Conservation (phyloP, 2,888 invertebrate species). For the Ormyrus pomaceus region DNA sequence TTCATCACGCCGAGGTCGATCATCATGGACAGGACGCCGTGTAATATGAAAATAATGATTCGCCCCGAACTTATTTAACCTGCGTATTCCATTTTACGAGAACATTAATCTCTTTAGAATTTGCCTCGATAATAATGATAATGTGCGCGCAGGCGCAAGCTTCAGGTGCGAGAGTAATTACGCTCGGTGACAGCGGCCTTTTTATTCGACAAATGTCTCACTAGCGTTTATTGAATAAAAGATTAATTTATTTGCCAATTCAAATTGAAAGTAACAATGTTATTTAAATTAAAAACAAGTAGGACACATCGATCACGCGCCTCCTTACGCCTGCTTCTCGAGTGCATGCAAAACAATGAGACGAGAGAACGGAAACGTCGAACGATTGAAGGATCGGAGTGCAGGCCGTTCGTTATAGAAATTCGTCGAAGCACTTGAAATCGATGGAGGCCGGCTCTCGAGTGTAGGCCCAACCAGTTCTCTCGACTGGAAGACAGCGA, state of each 20-base stretch:
- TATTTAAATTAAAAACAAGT: not conserved
- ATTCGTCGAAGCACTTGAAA: slow-evolving; percentile 59
- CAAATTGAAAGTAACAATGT: too few species aligned
- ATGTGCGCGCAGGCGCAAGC: not conserved
- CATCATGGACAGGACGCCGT: slow-evolving; percentile 52
- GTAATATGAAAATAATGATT: slow-evolving; percentile 59
- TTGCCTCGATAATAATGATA: slow-evolving; percentile 8
- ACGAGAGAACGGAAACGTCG: slow-evolving; percentile 47
- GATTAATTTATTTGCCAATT: not conserved
- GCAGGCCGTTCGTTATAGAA: slow-evolving; percentile 44
- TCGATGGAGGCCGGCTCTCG: slow-evolving; percentile 60
- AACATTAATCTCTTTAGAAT: slow-evolving; percentile 46
- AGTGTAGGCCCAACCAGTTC: slow-evolving; percentile 55
- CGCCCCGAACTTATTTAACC: slow-evolving; percentile 32
- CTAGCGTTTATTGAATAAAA: too few species aligned
- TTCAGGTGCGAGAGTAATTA: slow-evolving; percentile 29
- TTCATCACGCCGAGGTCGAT: slow-evolving; percentile 62
- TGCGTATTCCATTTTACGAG: slow-evolving; percentile 27
- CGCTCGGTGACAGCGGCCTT: not conserved
- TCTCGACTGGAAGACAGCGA: slow-evolving; percentile 52
- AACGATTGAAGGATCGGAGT: slow-evolving; percentile 47
- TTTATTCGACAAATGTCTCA: too few species aligned
- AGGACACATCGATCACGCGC: slow-evolving; percentile 26
- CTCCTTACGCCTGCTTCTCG: not conserved
- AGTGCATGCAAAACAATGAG: slow-evolving; percentile 36